phyloP scores from a whole-genome alignment of 35 echinoderm and acorn worm genomes.

The Apostichopus parvimensis region DNA sequence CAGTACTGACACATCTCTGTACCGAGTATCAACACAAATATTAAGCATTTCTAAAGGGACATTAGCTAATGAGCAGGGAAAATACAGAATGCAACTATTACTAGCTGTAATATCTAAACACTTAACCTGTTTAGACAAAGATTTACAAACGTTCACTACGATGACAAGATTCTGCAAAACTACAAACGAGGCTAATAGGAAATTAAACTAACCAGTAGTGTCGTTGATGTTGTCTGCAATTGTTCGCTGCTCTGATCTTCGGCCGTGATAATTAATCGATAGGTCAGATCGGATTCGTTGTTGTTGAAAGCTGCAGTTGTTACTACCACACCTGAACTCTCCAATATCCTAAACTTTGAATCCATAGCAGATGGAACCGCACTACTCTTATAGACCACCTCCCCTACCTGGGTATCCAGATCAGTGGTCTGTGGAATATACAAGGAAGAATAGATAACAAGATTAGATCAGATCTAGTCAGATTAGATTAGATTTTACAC shows the following conservation, averaged over 20 bases:
- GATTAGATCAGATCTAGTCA: neutral
- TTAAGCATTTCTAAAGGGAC: no score
- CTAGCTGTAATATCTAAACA: no score
- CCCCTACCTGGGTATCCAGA: neutral
- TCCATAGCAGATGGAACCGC: no score
- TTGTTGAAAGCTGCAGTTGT: slow-evolving; percentile 2
- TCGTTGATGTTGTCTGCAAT: slow-evolving; percentile 2
- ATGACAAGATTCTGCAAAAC: neutral
- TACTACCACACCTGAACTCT: slow-evolving; percentile 12
- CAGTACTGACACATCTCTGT: no score
- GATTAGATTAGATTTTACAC: no score
- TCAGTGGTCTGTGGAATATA: slow-evolving; percentile 6
- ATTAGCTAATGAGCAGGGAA: neutral
- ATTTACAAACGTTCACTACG: neutral
- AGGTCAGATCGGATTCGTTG: neutral
- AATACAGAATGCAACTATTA: neutral
- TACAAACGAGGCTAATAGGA: neutral
- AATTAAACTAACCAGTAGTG: slow-evolving; percentile 30
- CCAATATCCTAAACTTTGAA: slow-evolving; percentile 41
- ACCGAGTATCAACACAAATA: no score
- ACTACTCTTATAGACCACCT: neutral
- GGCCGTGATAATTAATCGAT: neutral
- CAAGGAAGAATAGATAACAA: neutral
- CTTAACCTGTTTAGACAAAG: no score
- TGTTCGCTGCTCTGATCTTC: slow-evolving; percentile 21